These are phyloP conservation scores for Melanerpes formicivorus DNA, from an alignment of 2,113 vertebrate genomes.

Conservation along the genomic window DNA sequence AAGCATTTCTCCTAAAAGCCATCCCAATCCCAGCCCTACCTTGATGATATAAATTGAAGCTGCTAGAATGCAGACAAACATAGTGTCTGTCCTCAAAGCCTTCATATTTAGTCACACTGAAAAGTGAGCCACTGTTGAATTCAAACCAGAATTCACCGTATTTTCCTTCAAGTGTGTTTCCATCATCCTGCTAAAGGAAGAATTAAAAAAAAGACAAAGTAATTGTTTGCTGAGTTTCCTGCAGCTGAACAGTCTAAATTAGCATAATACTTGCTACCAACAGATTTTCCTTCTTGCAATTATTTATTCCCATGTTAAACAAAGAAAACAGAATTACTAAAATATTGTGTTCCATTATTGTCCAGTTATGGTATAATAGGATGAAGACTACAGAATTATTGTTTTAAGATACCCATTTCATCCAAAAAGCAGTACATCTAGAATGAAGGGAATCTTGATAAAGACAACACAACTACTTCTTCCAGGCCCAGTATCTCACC, in stretches of 20 bases:
- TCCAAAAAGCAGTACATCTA: background rate
- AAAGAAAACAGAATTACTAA: background rate
- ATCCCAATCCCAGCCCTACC: constrained; percentile 72
- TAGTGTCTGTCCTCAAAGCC: constrained; percentile 95
- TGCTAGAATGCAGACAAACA: constrained; percentile 90
- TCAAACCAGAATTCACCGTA: constrained; percentile 97
- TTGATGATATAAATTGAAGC: constrained; percentile 91
- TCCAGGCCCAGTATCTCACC: constrained; percentile 71
- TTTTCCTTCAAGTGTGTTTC: constrained; percentile 81
- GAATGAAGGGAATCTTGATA: background rate
- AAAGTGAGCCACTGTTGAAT: constrained; percentile 86
- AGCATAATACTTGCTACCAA: background rate
- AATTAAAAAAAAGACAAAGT: background rate
- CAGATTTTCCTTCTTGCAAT: background rate
- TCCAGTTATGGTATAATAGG: background rate
- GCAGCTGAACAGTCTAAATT: background rate
- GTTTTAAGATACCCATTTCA: background rate
- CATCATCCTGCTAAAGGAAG: constrained; percentile 81
- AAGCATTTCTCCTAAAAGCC: background rate
- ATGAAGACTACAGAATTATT: background rate
- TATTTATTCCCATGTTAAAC: background rate
- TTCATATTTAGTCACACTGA: constrained; percentile 91
- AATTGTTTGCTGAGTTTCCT: background rate
- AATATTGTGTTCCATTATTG: background rate
- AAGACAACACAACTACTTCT: background rate